A percentile compares a stretch with the other conserved stretches of the same genome.
These are phyloP conservation scores for Parelbella ahira DNA, from an alignment of 2,888 invertebrate genomes.

Conservation along the genomic window DNA sequence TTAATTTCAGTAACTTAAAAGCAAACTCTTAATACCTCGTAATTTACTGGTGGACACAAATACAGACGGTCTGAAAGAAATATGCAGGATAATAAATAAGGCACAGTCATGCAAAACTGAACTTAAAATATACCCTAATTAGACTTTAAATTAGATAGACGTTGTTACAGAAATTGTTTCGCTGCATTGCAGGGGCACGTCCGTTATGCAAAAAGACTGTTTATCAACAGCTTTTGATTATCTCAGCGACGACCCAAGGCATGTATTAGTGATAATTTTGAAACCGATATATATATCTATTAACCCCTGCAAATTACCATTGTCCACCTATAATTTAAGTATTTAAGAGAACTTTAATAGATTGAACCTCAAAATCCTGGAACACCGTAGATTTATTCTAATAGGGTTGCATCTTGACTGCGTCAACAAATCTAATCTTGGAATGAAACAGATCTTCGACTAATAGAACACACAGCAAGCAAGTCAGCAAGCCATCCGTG, in stretches of 20 bases:
- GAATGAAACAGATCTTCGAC: too few relatives aligned
- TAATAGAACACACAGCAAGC: too few relatives aligned
- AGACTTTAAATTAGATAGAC: conserved; percentile 4
- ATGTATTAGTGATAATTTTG: background rate
- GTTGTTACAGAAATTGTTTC: conserved; percentile 12
- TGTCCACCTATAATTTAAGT: too few relatives aligned
- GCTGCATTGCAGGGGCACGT: conserved; percentile 24
- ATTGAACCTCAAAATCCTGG: too few relatives aligned
- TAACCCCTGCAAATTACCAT: too few relatives aligned
- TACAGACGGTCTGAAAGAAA: conserved; percentile 8
- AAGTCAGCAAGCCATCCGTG: conserved; percentile 2
- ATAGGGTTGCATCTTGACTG: too few relatives aligned
- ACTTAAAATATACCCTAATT: conserved; percentile 10
- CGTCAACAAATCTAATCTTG: too few relatives aligned
- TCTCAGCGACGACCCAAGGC: background rate
- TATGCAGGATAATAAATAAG: conserved; percentile 9
- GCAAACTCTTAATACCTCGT: conserved; percentile 9
- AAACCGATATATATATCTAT: too few relatives aligned
- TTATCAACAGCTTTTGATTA: conserved; percentile 14
- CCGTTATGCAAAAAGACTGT: conserved; percentile 20
- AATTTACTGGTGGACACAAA: conserved; percentile 13
- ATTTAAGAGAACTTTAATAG: too few relatives aligned
- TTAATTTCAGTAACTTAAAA: conserved; percentile 2
- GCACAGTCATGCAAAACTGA: conserved; percentile 5
- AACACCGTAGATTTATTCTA: too few relatives aligned